Percentiles rank a stretch among this genome's conserved stretches.
Evolutionary conservation across 2,888 invertebrate species (phyloP).

Genomic region (Copidosoma aretas): DNA sequence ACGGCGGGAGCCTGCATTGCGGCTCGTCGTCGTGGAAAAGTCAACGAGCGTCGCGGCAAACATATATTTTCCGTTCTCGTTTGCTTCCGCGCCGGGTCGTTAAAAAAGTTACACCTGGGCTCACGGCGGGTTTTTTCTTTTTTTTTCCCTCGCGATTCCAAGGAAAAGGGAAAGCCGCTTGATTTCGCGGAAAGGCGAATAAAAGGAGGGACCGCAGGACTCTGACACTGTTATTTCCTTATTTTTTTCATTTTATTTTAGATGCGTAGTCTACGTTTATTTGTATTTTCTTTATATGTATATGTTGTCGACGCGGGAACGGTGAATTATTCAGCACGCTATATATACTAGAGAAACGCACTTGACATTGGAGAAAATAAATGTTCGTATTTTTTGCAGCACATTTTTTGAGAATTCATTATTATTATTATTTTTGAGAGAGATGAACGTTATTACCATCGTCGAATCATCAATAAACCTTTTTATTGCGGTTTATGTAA

Average conservation of each 20-base stretch:
- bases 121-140: constrained; percentile 11
- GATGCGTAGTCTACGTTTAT: no score
- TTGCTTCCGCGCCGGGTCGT: constrained; percentile 5
- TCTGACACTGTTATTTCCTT: no score
- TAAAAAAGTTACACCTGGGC: constrained; percentile 9
- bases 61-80: constrained; percentile 27
- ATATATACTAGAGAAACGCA: constrained; percentile 37
- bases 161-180: background rate
- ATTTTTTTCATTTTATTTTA: no score
- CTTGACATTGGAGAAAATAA: constrained; percentile 29
- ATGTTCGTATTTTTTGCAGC: background rate
- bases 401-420: no score
- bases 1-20: constrained; percentile 23
- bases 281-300: no score
- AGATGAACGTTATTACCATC: no score
- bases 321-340: background rate
- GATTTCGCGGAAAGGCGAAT: no score
- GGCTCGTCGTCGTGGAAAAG: constrained; percentile 21
- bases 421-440: no score
- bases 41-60: constrained; percentile 36
- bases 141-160: background rate
- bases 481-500: no score
- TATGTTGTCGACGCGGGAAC: no score
- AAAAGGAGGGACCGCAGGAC: no score
- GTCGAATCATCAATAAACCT: no score